Conservation (phyloP, 2,888 invertebrate species). For the Eupithecia subfuscata region DNA sequence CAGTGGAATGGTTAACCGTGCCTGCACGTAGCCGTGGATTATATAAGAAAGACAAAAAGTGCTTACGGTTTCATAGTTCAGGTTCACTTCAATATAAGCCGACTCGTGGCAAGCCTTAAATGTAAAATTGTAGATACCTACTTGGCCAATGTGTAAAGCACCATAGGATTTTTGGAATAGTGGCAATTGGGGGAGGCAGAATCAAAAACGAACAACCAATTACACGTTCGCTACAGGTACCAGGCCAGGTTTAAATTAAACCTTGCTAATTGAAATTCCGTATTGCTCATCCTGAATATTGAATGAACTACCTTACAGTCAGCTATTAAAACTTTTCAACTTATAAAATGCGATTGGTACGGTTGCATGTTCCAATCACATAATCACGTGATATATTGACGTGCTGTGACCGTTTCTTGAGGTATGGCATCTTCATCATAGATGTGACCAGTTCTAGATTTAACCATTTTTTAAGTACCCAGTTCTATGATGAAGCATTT, state of each 20-base stretch:
- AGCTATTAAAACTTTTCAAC: background rate
- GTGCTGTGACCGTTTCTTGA: background rate
- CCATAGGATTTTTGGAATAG: background rate
- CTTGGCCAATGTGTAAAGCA: background rate
- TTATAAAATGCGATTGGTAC: background rate
- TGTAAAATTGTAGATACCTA: no score
- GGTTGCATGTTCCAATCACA: background rate
- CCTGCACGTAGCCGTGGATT: no score
- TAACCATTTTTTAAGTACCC: background rate
- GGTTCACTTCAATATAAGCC: background rate
- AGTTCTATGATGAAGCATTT: background rate
- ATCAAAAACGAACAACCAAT: background rate
- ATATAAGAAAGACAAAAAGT: background rate
- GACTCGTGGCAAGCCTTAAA: background rate
- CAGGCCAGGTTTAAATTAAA: slow-evolving; percentile 1
- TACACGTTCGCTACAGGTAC: background rate
- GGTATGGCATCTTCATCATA: background rate
- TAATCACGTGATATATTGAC: background rate
- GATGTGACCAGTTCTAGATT: background rate
- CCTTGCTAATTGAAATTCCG: background rate
- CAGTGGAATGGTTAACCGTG: no score
- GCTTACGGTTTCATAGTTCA: background rate
- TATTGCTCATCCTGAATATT: slow-evolving; percentile 5
- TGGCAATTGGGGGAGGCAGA: background rate
- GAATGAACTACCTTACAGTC: background rate